Evolutionary conservation across 2,888 invertebrate species (phyloP).

Genomic region (Heliconius sara): DNA sequence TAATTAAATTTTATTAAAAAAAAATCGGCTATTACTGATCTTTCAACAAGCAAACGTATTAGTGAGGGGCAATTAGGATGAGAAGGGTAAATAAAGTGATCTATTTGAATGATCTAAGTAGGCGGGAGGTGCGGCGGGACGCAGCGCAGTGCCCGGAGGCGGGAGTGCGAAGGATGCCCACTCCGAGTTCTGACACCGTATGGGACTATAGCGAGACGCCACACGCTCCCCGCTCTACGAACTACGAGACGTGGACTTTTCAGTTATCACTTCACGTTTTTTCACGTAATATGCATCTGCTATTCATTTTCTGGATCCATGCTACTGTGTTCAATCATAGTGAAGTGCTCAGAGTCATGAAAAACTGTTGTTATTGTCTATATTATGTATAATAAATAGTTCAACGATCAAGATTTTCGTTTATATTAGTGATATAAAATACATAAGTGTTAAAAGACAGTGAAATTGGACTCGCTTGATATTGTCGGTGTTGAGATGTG

Average conservation of each 20-base stretch:
- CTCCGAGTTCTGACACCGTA: constrained; percentile 59
- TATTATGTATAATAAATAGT: neutral
- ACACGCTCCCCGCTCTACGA: constrained; percentile 50
- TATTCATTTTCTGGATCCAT: constrained; percentile 43
- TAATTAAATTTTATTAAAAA: constrained; percentile 29
- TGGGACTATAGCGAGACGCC: constrained; percentile 70
- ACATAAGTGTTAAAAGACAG: constrained; percentile 11
- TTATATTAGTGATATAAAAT: constrained; percentile 11
- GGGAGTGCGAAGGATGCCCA: constrained; percentile 68
- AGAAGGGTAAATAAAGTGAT: constrained; percentile 52
- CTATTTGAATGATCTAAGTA: constrained; percentile 59
- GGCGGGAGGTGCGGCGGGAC: constrained; percentile 59
- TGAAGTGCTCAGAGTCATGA: constrained; percentile 42
- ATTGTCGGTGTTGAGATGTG: constrained; percentile 30
- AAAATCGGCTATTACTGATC: constrained; percentile 32
- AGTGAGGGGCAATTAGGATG: constrained; percentile 46
- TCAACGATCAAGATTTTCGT: neutral
- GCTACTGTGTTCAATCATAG: constrained; percentile 39
- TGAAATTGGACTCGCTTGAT: constrained; percentile 3
- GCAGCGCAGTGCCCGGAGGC: constrained; percentile 60
- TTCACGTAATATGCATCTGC: constrained; percentile 45
- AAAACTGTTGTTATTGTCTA: neutral
- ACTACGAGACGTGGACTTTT: constrained; percentile 42
- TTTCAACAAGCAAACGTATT: constrained; percentile 41
- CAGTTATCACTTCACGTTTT: constrained; percentile 38